Evolutionary conservation across 92 coral and sea anemone genomes (phyloP).

Genomic region (Heteractis magnifica): DNA sequence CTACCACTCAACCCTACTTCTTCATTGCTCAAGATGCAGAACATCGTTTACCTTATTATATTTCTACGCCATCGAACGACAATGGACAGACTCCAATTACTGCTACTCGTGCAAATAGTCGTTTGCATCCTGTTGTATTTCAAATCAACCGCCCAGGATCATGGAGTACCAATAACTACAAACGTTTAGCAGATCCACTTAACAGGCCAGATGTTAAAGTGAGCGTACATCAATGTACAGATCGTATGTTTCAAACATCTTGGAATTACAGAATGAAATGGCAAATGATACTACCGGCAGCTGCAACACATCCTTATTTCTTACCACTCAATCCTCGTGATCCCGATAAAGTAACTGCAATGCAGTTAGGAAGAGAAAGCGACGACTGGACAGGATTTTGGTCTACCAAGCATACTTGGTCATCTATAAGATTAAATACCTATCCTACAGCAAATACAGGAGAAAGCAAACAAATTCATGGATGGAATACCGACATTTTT

Average conservation of each 20-base stretch:
- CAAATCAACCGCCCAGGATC: neutral
- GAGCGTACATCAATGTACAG: neutral
- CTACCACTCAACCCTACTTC: neutral
- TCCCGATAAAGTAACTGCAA: neutral
- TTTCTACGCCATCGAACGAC: neutral
- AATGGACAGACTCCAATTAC: too few relatives aligned
- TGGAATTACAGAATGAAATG: slow-evolving; percentile 8
- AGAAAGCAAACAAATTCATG: too few relatives aligned
- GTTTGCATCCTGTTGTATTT: neutral
- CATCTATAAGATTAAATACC: too few relatives aligned
- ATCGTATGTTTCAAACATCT: neutral
- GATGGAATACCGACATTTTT: too few relatives aligned
- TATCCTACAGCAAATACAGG: too few relatives aligned
- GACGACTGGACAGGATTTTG: neutral
- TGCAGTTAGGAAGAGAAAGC: neutral
- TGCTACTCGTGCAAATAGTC: too few relatives aligned
- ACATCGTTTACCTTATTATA: neutral
- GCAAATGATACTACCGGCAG: neutral
- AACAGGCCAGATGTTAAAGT: slow-evolving; percentile 2
- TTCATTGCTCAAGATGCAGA: neutral
- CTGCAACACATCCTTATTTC: neutral
- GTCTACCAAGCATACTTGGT: too few relatives aligned
- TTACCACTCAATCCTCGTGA: neutral
- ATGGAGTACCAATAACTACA: neutral
- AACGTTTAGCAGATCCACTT: neutral